Evolutionary conservation across 2,888 invertebrate genomes (phyloP).

Genomic region (Drosophila siamana): DNA sequence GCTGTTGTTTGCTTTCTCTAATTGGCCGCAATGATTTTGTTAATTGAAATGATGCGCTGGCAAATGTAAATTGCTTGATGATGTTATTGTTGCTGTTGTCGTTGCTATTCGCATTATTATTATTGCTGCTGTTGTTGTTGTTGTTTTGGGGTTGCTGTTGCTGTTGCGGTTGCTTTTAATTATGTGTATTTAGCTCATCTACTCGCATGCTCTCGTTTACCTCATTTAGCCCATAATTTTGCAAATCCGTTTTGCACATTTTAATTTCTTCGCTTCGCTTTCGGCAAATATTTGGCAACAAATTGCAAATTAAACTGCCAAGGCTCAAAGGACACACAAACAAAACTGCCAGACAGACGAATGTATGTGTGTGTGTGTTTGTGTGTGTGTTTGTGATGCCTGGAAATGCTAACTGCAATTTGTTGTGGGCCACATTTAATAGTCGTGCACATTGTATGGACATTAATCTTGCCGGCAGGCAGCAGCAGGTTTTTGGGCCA

Average conservation of each 20-base stretch:
- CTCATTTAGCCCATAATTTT: constrained; percentile 9
- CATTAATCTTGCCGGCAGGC: constrained; percentile 23
- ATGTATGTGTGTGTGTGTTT: neutral
- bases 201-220: constrained; percentile 19
- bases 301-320: constrained; percentile 24
- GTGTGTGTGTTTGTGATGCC: neutral
- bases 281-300: constrained; percentile 24
- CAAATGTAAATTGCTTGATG: constrained; percentile 42
- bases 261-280: constrained; percentile 9
- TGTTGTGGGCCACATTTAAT: constrained; percentile 23
- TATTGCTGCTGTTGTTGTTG: neutral
- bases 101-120: neutral
- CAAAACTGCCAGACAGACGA: too few species aligned
- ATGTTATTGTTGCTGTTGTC: neutral
- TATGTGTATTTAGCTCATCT: constrained; percentile 52
- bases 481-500: neutral
- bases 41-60: constrained; percentile 59
- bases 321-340: neutral
- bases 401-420: constrained; percentile 28
- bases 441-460: constrained; percentile 6
- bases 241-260: constrained; percentile 43
- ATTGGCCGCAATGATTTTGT: constrained; percentile 70
- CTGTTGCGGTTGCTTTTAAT: constrained; percentile 28
- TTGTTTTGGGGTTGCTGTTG: neutral
- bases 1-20: constrained; percentile 62